Base-by-base conservation (phyloP, 2,888 invertebrate genomes). In the Torymus auratus region DNA sequence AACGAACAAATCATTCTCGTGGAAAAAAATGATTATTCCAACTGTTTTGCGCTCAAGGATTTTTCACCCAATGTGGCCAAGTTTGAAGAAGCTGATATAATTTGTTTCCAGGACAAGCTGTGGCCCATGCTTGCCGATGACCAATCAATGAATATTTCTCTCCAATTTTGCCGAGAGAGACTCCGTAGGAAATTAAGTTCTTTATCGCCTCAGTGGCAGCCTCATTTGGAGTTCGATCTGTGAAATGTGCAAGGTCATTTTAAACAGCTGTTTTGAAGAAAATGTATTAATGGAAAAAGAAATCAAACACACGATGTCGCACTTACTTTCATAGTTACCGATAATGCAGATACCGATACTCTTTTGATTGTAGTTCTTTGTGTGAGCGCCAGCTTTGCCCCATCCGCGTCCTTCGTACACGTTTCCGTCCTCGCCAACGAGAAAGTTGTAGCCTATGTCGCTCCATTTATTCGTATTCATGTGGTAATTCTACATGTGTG, bases 261-360 rank as follows among this genome's bases (percentile, higher is more conserved):
- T 13, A 41, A 15, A 15, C 2, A 65, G 7, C 12, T 11, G n/a
- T 1, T 28, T 28, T 20, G 13, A 2, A 62, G 2, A 13, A 13
- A 20, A 62, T 0, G 2, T 12, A 23, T 62, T n/a, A 14, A 23
- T 11, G 23, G 14, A 20, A 14, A 28, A 64, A 1, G 14, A 2
- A 20, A 15, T 1, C 20, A 20, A 20, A 20, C 20, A 2, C 20
- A 2, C 3, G 7, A 1, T 28, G 7, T 28, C 4, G 2, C 12
- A 89, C 41, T 89, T 92, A 84, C 90, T 80, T 4, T 92, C 93
- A 82, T 94, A 96, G 0, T 94, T 94, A 17, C 96, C 96, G 78
- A 96, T 93, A 84, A 95, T 93, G 20, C 94, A 95, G 23, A 96
- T 94, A 15, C 94, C 95, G 28, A 96, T 92, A 86, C 95, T 95